Base-by-base conservation (phyloP, 2,113 vertebrate genomes). In the Takifugu flavidus region DNA sequence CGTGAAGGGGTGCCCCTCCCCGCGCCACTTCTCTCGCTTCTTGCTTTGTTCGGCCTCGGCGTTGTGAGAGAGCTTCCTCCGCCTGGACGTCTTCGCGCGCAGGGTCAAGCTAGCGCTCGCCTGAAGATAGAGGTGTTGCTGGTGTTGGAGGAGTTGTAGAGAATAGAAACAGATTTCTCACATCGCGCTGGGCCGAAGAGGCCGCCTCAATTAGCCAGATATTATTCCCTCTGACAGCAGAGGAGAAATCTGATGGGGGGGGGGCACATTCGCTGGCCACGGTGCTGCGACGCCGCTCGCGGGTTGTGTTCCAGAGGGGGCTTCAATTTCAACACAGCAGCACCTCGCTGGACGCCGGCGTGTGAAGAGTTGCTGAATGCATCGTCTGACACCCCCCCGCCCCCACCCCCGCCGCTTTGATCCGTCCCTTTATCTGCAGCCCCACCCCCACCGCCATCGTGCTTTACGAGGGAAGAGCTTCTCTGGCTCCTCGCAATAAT, bases 251-350 rank as follows among this genome's bases (percentile, higher is more conserved):
- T 84, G 83, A 85, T 59, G 79, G 83, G 78, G 63, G 65, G 78
- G 63, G 65, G 80, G 68, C 61, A 76, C 45, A 60, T 78, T 87
- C 85, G 88, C 84, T 88, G 83, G 86, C 86, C 84, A 85, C 86
- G 69, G 88, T 87, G 85, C 69, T 85, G 74, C 82, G 75, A 64
- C 79, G 82, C 66, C 69, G 67, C 73, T 59, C 45, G 64, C 44
- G 4, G 69, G 67, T 85, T 86, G 80, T 87, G 78, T 82, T 84
- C 72, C 67, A 20, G 69, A 14, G 4, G 27, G 47, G 68, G 83
- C 76, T 88, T 80, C 71, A 80, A 82, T 89, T 90, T 84, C 86
- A 82, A 63, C 59, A 31, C 75, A 73, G 62, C 66, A 79, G 85
- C 80, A 59, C 68, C 84, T 85, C 72, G 74, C 59, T 71, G 73